Evolutionary conservation across 92 coral and sea anemone genomes (phyloP), one percentile per base, ranked within the genome.

Genomic region (Porites evermanni): DNA sequence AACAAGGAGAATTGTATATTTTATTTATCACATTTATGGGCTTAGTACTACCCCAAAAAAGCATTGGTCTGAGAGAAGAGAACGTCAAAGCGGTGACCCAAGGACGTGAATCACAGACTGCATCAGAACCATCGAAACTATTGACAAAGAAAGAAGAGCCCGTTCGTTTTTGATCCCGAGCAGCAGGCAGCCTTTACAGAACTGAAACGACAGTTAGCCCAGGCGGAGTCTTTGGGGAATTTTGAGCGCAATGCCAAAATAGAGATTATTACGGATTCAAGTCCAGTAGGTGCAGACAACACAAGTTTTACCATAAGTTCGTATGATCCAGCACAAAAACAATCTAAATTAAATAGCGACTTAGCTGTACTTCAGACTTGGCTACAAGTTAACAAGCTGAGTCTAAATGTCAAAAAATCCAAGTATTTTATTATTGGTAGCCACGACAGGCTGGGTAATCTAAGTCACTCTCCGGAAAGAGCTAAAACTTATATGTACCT

Each of bases 1-100:
- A 91, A 91, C 70, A 44, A 78, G 58, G 89, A 83, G 71, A 90
- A 92, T 32, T 82, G 95, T 24, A 21, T 67, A 12, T 67, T 67
- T 4, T 23, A 75, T n/a, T 77, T 90, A 87, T 92, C 20, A 64
- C 65, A 20, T 86, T 92, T 78, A 86, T 89, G 87, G 89, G 93
- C 78, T 92, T 29, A 74, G 81, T 86, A 81, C 69, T 89, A 53
- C 81, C 93, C 17, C 66, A 44, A 4, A 64, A 14, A 79, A 82
- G 93, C 60, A 88, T 87, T 59, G 92, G 81, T 50, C 93, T 87
- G n/a, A 71, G 85, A n/a, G 93, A 90, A 70, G 79, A 83, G 77
- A 90, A 87, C 74, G 90, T 90, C 19, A 81, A 81, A 76, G 92
- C 88, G 38, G 91, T 90, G 19, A 73, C 10, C 10, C 70, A 84